Conservation (phyloP, 2,113 vertebrate species). For the Columbina picui region DNA sequence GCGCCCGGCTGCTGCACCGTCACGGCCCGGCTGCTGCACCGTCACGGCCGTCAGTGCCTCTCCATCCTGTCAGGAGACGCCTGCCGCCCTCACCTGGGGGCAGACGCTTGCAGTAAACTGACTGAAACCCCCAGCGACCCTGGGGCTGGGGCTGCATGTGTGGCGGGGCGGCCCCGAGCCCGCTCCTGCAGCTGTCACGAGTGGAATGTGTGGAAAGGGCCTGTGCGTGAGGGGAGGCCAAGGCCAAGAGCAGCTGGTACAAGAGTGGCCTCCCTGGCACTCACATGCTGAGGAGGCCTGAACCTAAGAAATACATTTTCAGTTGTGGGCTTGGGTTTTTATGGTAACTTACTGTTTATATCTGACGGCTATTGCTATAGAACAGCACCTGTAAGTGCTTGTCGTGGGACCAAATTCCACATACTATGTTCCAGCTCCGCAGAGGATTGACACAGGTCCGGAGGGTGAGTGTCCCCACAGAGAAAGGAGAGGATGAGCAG, state of each 20-base stretch:
- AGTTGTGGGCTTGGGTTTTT: neutral
- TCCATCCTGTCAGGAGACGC: rapidly evolving
- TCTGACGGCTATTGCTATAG: neutral
- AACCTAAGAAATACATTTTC: neutral
- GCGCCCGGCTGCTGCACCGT: no score
- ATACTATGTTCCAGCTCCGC: no score
- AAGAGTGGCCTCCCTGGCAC: rapidly evolving
- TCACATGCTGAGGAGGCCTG: no score
- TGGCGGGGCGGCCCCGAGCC: no score
- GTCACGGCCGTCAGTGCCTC: neutral
- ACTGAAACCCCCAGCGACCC: no score
- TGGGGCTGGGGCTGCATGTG: no score
- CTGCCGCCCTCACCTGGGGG: rapidly evolving
- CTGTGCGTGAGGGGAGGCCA: no score
- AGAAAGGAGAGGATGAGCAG: neutral
- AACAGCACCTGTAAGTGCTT: rapidly evolving
- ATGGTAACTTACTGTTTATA: neutral
- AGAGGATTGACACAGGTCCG: rapidly evolving
- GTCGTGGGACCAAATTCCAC: rapidly evolving
- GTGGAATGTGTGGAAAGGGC: neutral
- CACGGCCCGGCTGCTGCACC: no score
- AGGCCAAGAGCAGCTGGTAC: rapidly evolving
- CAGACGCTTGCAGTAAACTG: neutral
- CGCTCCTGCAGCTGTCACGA: rapidly evolving
- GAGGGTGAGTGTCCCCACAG: rapidly evolving